Evolutionary conservation across 2,113 vertebrate species (phyloP).

Genomic region (Albula glossodonta): DNA sequence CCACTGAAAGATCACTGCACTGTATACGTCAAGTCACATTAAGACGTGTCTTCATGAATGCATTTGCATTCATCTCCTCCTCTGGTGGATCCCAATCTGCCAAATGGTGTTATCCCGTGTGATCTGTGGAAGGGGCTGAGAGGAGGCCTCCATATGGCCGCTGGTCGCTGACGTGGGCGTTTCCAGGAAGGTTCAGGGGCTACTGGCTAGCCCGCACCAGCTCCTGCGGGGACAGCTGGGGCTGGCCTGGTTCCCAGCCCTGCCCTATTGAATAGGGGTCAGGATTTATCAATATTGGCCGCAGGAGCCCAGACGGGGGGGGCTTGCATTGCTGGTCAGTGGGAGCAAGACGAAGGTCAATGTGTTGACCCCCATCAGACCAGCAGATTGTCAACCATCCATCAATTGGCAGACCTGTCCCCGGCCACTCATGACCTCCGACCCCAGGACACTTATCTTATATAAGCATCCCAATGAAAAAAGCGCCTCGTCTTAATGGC

Average conservation of each 20-base stretch:
- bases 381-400: constrained; percentile 59
- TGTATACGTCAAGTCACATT: constrained; percentile 2
- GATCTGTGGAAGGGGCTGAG: constrained; percentile 6
- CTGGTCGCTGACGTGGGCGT: constrained; percentile 14
- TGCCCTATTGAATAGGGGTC: constrained; percentile 64
- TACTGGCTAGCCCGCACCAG: background rate
- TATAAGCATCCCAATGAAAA: constrained; percentile 39
- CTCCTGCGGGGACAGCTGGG: constrained; percentile 46
- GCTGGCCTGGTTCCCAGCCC: constrained; percentile 55
- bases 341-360: constrained; percentile 52
- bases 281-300: constrained; percentile 52
- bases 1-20: background rate
- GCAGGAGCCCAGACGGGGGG: background rate
- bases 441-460: constrained; percentile 47
- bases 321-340: constrained; percentile 26
- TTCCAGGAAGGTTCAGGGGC: constrained; percentile 29
- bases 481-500: constrained; percentile 38
- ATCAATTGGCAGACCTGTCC: constrained; percentile 40
- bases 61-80: background rate
- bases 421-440: constrained; percentile 41
- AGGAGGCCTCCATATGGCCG: constrained; percentile 35
- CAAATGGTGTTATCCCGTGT: background rate
- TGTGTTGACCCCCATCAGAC: constrained; percentile 54
- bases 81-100: background rate
- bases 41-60: background rate